Percentiles rank a stretch among this genome's conserved stretches.
Evolutionary conservation across 1,140 invertebrate genomes (phyloP).

Genomic region (Drosophila kanapiae): DNA sequence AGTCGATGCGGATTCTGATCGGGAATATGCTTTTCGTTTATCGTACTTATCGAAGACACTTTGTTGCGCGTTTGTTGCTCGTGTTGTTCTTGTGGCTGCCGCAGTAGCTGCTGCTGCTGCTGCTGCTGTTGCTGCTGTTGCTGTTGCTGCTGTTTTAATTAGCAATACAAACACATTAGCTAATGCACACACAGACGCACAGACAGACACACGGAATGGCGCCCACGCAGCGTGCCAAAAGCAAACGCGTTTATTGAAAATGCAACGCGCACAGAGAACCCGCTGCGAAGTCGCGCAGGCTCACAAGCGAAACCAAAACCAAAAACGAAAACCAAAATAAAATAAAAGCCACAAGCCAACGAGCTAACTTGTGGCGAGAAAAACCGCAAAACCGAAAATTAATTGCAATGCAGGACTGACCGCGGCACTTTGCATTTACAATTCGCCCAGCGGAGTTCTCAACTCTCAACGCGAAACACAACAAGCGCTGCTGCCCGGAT

Average conservation of each 20-base stretch:
- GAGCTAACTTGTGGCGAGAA: constrained; percentile 22
- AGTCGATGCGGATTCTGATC: constrained; percentile 61
- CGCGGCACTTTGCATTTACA: constrained; percentile 49
- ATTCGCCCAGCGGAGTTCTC: constrained; percentile 33
- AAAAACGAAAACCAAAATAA: constrained; percentile 31
- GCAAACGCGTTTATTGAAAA: constrained; percentile 82
- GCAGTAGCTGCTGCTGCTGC: constrained; percentile 27
- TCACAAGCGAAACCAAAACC: constrained; percentile 16
- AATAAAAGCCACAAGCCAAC: constrained; percentile 24
- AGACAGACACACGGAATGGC: constrained; percentile 39
- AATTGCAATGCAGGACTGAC: constrained; percentile 33
- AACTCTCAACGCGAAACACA: constrained; percentile 11
- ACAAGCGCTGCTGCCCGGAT: constrained; percentile 29
- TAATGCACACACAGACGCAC: constrained; percentile 56
- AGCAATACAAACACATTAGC: constrained; percentile 80
- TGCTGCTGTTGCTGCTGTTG: constrained; percentile 17
- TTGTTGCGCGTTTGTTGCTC: constrained; percentile 66
- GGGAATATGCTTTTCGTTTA: constrained; percentile 51
- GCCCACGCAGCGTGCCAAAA: constrained; percentile 75
- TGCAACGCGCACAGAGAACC: constrained; percentile 48
- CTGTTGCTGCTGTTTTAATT: constrained; percentile 73
- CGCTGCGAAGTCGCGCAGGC: constrained; percentile 30
- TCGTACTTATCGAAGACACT: constrained; percentile 75
- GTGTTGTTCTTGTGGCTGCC: constrained; percentile 67
- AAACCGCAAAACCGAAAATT: constrained; percentile 12